Conservation (phyloP, 2,113 vertebrate genomes). For the Sprattus sprattus region DNA sequence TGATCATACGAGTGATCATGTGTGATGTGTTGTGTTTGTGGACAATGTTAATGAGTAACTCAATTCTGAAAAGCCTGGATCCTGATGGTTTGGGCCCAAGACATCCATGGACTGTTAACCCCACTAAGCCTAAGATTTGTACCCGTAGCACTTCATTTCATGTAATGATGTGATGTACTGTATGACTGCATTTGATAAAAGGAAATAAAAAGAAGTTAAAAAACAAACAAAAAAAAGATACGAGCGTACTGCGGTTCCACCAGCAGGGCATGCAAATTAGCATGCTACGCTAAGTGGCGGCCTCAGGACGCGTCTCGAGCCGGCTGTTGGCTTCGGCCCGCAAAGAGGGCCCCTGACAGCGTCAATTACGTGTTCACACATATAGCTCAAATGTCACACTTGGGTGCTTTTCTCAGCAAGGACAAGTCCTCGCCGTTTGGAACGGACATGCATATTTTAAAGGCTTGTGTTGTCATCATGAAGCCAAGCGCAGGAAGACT, state of each 20-base stretch:
- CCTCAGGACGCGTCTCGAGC: constrained; percentile 16
- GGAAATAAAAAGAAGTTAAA: too few species aligned
- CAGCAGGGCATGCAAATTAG: constrained; percentile 24
- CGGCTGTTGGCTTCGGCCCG: constrained; percentile 35
- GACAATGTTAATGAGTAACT: too few species aligned
- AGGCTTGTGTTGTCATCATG: neutral
- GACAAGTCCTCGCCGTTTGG: neutral
- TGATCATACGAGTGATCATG: too few species aligned
- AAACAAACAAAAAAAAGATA: too few species aligned
- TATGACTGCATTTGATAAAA: too few species aligned
- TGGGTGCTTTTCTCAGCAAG: neutral
- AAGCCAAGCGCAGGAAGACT: neutral
- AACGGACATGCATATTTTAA: neutral
- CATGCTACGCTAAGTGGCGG: constrained; percentile 13
- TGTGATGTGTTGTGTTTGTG: too few species aligned
- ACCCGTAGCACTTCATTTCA: too few species aligned
- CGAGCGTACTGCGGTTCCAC: neutral
- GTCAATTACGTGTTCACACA: constrained; percentile 26
- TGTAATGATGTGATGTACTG: too few species aligned
- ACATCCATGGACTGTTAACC: too few species aligned
- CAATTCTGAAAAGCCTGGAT: too few species aligned
- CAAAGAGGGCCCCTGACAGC: constrained; percentile 23
- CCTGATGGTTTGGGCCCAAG: too few species aligned
- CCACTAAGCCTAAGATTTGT: too few species aligned
- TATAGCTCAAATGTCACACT: neutral